These are phyloP conservation scores for Pelmatolapia mariae DNA, from an alignment of 2,113 vertebrate genomes.

Conservation along the genomic window DNA sequence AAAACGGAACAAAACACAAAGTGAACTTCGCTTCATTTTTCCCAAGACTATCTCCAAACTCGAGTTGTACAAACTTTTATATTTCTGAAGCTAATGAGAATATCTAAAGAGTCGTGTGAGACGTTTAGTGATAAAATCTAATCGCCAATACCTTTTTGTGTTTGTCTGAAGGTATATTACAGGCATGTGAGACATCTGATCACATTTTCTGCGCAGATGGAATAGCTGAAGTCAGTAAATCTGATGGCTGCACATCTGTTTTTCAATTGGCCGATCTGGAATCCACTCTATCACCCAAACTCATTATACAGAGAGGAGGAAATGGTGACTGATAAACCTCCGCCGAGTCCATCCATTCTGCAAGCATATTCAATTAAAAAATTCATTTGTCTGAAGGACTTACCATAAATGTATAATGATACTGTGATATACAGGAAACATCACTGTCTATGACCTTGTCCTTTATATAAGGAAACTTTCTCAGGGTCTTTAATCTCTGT, in stretches of 20 bases:
- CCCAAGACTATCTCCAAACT: background rate
- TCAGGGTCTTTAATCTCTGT: background rate
- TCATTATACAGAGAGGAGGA: slow-evolving; percentile 4
- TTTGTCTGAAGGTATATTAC: background rate
- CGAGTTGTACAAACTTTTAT: background rate
- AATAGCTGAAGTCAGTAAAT: background rate
- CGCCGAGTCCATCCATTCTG: slow-evolving; percentile 9
- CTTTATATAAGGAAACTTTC: slow-evolving; percentile 8
- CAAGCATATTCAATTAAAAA: slow-evolving; percentile 45
- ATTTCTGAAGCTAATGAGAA: background rate
- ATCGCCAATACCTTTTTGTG: background rate
- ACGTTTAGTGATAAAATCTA: background rate
- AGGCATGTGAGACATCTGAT: background rate
- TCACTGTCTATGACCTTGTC: slow-evolving; percentile 8
- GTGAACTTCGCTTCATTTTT: background rate
- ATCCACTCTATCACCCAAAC: background rate
- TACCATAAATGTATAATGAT: slow-evolving; percentile 40
- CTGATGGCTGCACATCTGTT: slow-evolving; percentile 24
- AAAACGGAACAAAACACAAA: background rate
- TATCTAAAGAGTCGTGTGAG: background rate
- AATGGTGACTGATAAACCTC: slow-evolving; percentile 29
- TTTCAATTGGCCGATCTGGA: background rate
- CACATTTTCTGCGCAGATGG: background rate
- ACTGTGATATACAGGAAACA: slow-evolving; percentile 40
- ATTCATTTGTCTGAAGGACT: slow-evolving; percentile 25